Evolutionary conservation across 1,140 invertebrate species (phyloP).

Genomic region (Drosophila micromelanica): DNA sequence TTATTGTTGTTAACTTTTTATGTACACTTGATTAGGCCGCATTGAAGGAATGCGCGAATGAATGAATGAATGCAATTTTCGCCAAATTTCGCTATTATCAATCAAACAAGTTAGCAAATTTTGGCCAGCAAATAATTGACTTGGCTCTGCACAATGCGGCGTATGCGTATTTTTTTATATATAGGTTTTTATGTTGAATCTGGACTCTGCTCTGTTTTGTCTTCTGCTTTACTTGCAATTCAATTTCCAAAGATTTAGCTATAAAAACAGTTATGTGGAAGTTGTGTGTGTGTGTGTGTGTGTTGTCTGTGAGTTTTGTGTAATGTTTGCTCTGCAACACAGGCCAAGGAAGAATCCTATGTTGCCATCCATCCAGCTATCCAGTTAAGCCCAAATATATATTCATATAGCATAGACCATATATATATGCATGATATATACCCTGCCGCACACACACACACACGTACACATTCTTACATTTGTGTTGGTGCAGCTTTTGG

Average conservation of each 20-base stretch:
- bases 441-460: constrained; percentile 14
- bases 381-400: constrained; percentile 16
- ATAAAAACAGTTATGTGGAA: constrained; percentile 51
- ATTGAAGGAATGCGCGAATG: constrained; percentile 24
- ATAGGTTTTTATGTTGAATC: neutral
- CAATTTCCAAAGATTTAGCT: constrained; percentile 73
- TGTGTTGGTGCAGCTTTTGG: constrained; percentile 41
- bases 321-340: constrained; percentile 72
- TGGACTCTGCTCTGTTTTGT: constrained; percentile 24
- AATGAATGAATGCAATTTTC: constrained; percentile 1
- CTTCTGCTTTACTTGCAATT: constrained; percentile 68
- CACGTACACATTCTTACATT: constrained; percentile 6
- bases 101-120: constrained; percentile 5
- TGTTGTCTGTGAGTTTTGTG: constrained; percentile 50
- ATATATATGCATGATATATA: too few relatives aligned
- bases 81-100: neutral
- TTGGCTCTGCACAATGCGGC: constrained; percentile 40
- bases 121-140: constrained; percentile 14
- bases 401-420: constrained; percentile 2
- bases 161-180: constrained; percentile 68
- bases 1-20: constrained; percentile 66
- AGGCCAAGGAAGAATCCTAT: constrained; percentile 51
- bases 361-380: constrained; percentile 12
- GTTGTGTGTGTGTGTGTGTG: constrained; percentile 35
- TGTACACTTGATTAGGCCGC: constrained; percentile 73